Evolutionary conservation across 2,113 vertebrate genomes (phyloP), one percentile per base, ranked within the genome.

Genomic region (Oreochromis spilurus): DNA sequence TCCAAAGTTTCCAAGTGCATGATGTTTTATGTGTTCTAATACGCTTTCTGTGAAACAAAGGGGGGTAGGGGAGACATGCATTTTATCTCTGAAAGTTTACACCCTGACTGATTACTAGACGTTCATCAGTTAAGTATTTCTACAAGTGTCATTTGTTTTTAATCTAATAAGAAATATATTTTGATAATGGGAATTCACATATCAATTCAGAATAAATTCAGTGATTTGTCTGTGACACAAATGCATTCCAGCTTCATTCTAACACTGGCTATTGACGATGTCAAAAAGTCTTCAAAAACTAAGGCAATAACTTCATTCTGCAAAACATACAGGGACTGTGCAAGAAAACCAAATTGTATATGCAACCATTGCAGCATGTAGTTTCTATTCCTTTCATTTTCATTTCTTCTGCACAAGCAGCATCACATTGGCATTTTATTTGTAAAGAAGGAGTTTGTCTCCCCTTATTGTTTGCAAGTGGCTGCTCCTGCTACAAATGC

Each of bases 1-100:
- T 95, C 96, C 92, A 91, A 95, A 92, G 89, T 95, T 94, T 94
- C 62, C 11, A 88, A 90, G 84, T 96, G 89, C 94, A 95, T 96
- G 94, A 93, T 88, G 50, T 94, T 82, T 58, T 95, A 34, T 70
- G 83, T 94, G 85, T 88, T 43, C 48, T 84, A 84, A 21, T 84
- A 82, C 90, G 75, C 84, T 88, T 57, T 94, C 84, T 91, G 52
- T 90, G 55, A 83, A 84, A 86, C 8, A n/a, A 79, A 21, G 34
- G 17, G 43, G 10, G 24, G 34, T 43, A 11, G 17, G 50, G 34
- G 54, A 45, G 54, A 78, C 16, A 53, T 43, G 13, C 54, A 84
- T 52, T 84, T 53, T 82, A 54, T 78, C 82, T 84, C 38, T 85
- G 31, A 88, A 88, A 67, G 87, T 93, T 93, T 92, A 90, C 88